Conservation (phyloP, 2,888 invertebrate genomes). For the Neoitamus cyanurus region DNA sequence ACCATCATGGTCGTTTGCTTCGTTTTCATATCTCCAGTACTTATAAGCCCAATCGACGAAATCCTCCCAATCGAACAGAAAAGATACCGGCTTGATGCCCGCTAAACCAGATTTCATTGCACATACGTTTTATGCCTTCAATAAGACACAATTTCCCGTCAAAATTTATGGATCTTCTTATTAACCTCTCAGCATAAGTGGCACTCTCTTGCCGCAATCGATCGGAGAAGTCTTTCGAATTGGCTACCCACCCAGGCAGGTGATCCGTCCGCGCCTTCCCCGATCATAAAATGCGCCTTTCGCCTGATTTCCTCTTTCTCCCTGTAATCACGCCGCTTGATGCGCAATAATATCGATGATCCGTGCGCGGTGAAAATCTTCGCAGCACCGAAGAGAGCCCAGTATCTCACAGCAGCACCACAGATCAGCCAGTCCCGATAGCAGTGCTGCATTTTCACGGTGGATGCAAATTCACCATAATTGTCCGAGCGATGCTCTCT, state of each 20-base stretch:
- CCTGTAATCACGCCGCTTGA: slow-evolving; percentile 16
- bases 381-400: background rate
- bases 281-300: slow-evolving; percentile 15
- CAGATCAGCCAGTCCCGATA: background rate
- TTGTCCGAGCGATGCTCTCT: slow-evolving; percentile 9
- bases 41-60: background rate
- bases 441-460: slow-evolving; percentile 11
- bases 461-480: slow-evolving; percentile 33
- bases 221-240: background rate
- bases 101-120: background rate
- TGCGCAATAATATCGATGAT: background rate
- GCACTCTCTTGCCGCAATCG: slow-evolving; percentile 22
- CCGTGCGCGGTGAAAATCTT: slow-evolving; percentile 6
- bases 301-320: slow-evolving; percentile 8
- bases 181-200: slow-evolving; percentile 34
- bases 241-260: background rate
- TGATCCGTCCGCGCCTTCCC: background rate
- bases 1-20: background rate
- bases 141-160: slow-evolving; percentile 32
- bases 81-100: background rate
- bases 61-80: background rate
- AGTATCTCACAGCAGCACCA: slow-evolving; percentile 5
- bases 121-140: background rate
- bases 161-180: slow-evolving; percentile 32
- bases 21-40: background rate